Conservation (phyloP, 2,113 vertebrate species). For the Chrysemys picta region DNA sequence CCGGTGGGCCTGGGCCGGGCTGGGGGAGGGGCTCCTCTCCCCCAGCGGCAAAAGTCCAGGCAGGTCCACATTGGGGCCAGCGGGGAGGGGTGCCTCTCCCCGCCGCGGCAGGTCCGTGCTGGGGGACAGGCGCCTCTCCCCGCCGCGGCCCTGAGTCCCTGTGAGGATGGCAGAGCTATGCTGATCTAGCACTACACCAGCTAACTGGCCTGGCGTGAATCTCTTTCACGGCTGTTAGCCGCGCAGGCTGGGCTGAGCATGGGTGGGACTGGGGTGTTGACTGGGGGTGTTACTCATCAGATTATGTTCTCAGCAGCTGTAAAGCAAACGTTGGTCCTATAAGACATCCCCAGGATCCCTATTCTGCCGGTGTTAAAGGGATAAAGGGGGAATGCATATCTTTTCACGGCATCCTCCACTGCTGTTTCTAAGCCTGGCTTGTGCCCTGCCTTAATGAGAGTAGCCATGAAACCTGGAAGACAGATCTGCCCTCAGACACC, state of each 20-base stretch:
- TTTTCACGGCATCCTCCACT: background rate
- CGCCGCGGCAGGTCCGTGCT: no score
- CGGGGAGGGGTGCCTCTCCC: no score
- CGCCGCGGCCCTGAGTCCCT: no score
- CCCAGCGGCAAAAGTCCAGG: no score
- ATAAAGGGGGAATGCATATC: background rate
- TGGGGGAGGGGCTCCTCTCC: no score
- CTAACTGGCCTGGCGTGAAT: background rate
- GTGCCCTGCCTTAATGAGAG: background rate
- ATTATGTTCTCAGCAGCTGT: background rate
- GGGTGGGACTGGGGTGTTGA: background rate
- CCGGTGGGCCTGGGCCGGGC: no score
- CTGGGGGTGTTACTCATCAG: background rate
- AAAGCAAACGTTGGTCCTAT: rapidly evolving
- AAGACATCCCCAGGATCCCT: background rate
- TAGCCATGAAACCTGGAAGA: conserved; percentile 2
- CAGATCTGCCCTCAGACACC: background rate
- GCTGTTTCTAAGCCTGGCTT: background rate
- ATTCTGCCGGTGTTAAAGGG: background rate
- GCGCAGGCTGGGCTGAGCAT: background rate
- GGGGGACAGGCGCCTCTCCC: no score
- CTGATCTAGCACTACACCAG: background rate
- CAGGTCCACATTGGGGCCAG: no score
- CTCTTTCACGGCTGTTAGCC: background rate
- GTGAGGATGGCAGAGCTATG: background rate